Conservation (phyloP, 2,113 vertebrate species). For the Sturnira hondurensis region DNA sequence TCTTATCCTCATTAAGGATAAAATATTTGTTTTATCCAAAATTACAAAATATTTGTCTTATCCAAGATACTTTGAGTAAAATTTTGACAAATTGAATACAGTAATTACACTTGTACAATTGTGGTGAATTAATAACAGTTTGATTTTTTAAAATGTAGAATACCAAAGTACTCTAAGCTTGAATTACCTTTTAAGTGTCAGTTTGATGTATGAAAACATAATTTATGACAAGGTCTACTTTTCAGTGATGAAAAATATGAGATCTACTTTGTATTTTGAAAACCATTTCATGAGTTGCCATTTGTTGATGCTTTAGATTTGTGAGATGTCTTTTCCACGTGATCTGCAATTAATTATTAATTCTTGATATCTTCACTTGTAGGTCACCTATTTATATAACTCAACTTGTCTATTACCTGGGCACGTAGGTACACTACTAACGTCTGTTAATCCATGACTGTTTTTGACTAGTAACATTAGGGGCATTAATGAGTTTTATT, state of each 20-base stretch:
- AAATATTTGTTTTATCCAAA: background rate
- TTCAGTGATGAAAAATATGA: conserved; percentile 50
- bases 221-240: background rate
- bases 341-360: conserved; percentile 65
- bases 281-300: conserved; percentile 57
- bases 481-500: conserved; percentile 57
- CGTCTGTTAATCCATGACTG: conserved; percentile 69
- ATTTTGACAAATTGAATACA: background rate
- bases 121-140: background rate
- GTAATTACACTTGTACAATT: background rate
- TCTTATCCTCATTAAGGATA: background rate
- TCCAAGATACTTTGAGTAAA: background rate
- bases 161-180: background rate
- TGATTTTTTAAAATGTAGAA: background rate
- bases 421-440: conserved; percentile 68
- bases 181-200: background rate
- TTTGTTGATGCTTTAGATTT: conserved; percentile 46
- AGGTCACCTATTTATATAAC: conserved; percentile 29
- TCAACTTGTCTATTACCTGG: conserved; percentile 60
- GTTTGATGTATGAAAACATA: background rate
- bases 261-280: conserved; percentile 39
- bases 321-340: conserved; percentile 59
- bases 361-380: conserved; percentile 67
- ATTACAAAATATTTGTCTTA: background rate
- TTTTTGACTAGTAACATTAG: conserved; percentile 63